A percentile compares a stretch with the other conserved stretches of the same genome.
phyloP scores from a whole-genome alignment of 2,888 invertebrate genomes.

The Rhagium mordax region DNA sequence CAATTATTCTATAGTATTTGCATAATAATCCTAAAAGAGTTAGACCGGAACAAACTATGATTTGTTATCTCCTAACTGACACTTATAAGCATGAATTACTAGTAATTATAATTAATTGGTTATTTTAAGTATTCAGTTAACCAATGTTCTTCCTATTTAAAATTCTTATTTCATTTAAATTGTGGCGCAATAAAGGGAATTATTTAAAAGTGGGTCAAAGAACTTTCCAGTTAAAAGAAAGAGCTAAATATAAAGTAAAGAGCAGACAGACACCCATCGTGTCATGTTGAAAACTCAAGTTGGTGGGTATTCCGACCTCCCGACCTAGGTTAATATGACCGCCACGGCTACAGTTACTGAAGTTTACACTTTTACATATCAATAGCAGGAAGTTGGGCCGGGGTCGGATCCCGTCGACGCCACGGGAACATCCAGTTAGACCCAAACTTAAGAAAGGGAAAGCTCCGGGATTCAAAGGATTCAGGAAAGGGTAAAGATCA shows the following conservation, averaged over 20 bases:
- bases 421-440: slow-evolving; percentile 44
- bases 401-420: slow-evolving; percentile 51
- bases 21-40: too few species aligned
- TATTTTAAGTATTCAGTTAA: too few species aligned
- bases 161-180: too few species aligned
- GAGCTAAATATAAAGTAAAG: neutral
- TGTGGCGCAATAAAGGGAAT: neutral
- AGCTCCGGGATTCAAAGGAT: slow-evolving; percentile 62
- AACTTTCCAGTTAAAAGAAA: neutral
- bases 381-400: slow-evolving; percentile 59
- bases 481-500: slow-evolving; percentile 61
- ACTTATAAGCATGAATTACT: too few species aligned
- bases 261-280: neutral
- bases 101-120: too few species aligned
- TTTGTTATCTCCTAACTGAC: too few species aligned
- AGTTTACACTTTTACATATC: slow-evolving; percentile 63
- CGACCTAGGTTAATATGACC: slow-evolving; percentile 70
- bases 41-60: too few species aligned
- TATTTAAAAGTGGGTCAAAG: neutral
- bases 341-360: slow-evolving; percentile 59
- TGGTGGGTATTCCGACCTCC: slow-evolving; percentile 57
- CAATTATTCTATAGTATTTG: too few species aligned
- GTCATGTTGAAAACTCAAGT: slow-evolving; percentile 15
- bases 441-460: slow-evolving; percentile 62
- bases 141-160: too few species aligned